Evolutionary conservation across 2,888 invertebrate species (phyloP).

Genomic region (Octodonta nipae): DNA sequence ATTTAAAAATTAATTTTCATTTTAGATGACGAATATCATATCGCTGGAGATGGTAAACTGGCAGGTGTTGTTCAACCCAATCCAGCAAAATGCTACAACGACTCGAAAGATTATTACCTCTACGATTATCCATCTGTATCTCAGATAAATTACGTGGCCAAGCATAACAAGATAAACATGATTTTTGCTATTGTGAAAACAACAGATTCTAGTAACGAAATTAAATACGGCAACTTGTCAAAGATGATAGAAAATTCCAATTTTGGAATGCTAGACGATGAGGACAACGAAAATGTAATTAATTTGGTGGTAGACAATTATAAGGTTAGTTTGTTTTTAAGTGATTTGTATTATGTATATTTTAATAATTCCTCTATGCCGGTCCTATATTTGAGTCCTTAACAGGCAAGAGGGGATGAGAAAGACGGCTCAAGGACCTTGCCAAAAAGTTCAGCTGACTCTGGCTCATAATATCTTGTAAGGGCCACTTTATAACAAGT

Average conservation of each 20-base stretch:
- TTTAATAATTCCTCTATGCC: too few relatives aligned
- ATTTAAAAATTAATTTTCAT: not conserved
- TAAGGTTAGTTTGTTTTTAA: conserved; percentile 47
- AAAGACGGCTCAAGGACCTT: too few relatives aligned
- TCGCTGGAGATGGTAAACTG: conserved; percentile 64
- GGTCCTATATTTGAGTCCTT: too few relatives aligned
- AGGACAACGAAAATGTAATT: conserved; percentile 56
- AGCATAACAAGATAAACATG: conserved; percentile 57
- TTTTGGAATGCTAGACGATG: conserved; percentile 47
- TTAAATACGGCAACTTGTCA: too few relatives aligned
- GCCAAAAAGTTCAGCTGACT: too few relatives aligned
- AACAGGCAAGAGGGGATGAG: too few relatives aligned
- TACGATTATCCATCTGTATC: conserved; percentile 73
- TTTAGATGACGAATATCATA: conserved; percentile 50
- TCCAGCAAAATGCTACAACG: conserved; percentile 55
- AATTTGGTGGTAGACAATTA: conserved; percentile 56
- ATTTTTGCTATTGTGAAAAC: conserved; percentile 69
- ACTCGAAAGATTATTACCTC: conserved; percentile 35
- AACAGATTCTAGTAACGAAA: too few relatives aligned
- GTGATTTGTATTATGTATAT: too few relatives aligned
- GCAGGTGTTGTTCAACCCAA: conserved; percentile 57
- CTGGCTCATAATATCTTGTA: too few relatives aligned
- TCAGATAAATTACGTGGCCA: conserved; percentile 47
- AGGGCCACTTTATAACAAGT: too few relatives aligned
- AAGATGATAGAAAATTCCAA: conserved; percentile 53